Conservation (phyloP, 2,113 vertebrate species). For the Oenanthe melanoleuca region DNA sequence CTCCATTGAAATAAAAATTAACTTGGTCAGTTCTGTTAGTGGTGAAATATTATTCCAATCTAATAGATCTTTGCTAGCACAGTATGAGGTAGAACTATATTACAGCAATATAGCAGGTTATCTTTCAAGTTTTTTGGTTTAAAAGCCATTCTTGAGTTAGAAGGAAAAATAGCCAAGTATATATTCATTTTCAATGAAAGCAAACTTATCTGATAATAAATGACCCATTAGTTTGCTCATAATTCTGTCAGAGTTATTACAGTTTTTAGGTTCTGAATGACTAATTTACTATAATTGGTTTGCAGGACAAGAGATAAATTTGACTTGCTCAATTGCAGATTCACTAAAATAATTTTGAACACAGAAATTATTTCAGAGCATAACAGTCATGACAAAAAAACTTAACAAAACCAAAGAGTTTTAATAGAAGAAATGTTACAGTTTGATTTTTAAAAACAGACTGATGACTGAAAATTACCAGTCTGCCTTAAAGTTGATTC, state of each 20-base stretch:
- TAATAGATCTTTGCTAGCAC: neutral
- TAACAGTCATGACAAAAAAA: constrained; percentile 20
- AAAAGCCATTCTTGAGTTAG: neutral
- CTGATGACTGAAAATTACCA: constrained; percentile 17
- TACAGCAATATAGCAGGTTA: neutral
- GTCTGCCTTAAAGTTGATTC: neutral
- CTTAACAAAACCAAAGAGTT: neutral
- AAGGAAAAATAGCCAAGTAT: neutral
- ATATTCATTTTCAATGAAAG: constrained; percentile 32
- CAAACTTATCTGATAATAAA: constrained; percentile 59
- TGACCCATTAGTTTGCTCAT: constrained; percentile 60
- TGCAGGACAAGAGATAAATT: constrained; percentile 61
- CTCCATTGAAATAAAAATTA: neutral
- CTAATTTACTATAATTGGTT: constrained; percentile 65
- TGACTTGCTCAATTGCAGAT: constrained; percentile 50
- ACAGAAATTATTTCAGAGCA: neutral
- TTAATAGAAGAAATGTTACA: neutral
- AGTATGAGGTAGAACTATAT: neutral
- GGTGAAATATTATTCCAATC: neutral
- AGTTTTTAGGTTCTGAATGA: constrained; percentile 55
- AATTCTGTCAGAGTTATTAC: constrained; percentile 57
- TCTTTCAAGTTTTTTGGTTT: neutral
- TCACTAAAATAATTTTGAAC: constrained; percentile 44
- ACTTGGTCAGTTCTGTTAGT: neutral
- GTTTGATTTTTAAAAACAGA: neutral